Conservation (phyloP, 2,888 invertebrate species). For the Nasonovia ribisnigri region DNA sequence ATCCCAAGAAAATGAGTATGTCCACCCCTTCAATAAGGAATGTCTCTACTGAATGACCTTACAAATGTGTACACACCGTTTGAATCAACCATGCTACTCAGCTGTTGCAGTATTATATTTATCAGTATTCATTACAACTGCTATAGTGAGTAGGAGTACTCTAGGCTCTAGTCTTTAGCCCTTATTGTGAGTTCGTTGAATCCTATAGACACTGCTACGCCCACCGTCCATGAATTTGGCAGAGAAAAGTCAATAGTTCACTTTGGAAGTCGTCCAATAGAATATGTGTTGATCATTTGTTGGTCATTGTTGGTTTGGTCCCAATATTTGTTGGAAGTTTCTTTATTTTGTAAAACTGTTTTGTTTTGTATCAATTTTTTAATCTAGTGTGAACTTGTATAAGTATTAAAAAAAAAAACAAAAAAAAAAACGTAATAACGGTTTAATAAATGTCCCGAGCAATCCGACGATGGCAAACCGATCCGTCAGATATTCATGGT, state of each 20-base stretch:
- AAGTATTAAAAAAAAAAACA: neutral
- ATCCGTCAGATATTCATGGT: neutral
- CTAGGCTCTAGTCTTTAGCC: neutral
- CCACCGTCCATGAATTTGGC: neutral
- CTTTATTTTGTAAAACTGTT: neutral
- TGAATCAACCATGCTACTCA: neutral
- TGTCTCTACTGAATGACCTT: neutral
- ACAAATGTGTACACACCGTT: neutral
- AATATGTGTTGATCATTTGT: neutral
- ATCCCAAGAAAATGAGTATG: neutral
- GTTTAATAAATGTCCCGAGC: neutral
- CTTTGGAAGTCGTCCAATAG: neutral
- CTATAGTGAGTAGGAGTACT: neutral
- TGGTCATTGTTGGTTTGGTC: neutral
- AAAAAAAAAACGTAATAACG: neutral
- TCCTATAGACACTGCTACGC: neutral
- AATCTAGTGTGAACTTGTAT: neutral
- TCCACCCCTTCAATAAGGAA: neutral
- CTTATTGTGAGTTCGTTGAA: neutral
- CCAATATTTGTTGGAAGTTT: neutral
- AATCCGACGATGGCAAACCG: neutral
- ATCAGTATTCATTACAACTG: neutral
- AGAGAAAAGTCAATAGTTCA: neutral
- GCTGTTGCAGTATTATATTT: slow-evolving; percentile 12
- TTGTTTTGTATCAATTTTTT: neutral